These are phyloP conservation scores for Zaprionus lachaisei DNA, from an alignment of 1,140 invertebrate genomes.

Conservation along the genomic window DNA sequence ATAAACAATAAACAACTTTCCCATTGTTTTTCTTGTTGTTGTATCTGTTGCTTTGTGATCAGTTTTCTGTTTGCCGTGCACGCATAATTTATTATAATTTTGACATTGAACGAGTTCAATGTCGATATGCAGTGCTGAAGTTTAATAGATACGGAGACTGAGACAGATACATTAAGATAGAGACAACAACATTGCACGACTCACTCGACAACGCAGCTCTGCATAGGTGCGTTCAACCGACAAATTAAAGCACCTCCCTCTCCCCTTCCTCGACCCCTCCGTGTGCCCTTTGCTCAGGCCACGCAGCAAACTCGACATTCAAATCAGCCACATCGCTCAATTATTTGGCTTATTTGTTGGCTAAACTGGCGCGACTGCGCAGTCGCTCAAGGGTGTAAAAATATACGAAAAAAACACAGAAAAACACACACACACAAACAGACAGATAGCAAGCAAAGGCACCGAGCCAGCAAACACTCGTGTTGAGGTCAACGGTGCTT, in stretches of 20 bases:
- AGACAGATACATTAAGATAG: slow-evolving; percentile 12
- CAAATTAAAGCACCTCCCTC: slow-evolving; percentile 16
- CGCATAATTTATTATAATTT: slow-evolving; percentile 79
- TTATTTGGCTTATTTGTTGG: slow-evolving; percentile 71
- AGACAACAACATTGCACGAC: slow-evolving; percentile 22
- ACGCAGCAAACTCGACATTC: slow-evolving; percentile 40
- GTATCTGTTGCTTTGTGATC: slow-evolving; percentile 46
- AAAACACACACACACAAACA: slow-evolving; percentile 10
- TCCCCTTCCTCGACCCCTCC: too few relatives aligned
- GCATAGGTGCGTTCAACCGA: slow-evolving; percentile 59
- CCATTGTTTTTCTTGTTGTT: slow-evolving; percentile 50
- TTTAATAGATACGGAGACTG: slow-evolving; percentile 9
- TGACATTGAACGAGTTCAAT: slow-evolving; percentile 82
- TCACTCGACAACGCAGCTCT: slow-evolving; percentile 33
- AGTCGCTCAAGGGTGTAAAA: slow-evolving; percentile 64
- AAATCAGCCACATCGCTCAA: slow-evolving; percentile 56
- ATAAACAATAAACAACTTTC: slow-evolving; percentile 74
- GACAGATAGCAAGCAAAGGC: background rate
- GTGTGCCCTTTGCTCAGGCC: background rate
- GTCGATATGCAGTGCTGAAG: slow-evolving; percentile 70
- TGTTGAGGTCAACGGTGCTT: slow-evolving; percentile 74
- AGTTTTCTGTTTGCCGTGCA: slow-evolving; percentile 56
- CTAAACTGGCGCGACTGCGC: slow-evolving; percentile 56
- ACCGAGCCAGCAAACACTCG: slow-evolving; percentile 22
- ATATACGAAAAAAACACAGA: slow-evolving; percentile 14